These are phyloP conservation scores for Sphyrna mokarran DNA, from an alignment of 2,113 vertebrate species.

Conservation along the genomic window DNA sequence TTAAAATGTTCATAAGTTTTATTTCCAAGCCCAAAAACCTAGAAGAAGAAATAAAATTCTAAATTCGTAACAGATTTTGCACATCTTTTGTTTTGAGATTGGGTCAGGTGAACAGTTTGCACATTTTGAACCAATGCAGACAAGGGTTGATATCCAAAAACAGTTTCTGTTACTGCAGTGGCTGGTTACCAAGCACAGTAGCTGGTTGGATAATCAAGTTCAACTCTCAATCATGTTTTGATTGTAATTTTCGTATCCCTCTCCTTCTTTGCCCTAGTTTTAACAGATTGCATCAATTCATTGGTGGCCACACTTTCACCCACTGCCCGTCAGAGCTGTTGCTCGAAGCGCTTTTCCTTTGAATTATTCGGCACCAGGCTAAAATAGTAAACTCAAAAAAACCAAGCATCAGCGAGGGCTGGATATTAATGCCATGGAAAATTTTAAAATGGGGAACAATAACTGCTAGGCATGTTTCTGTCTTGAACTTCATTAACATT, in stretches of 20 bases:
- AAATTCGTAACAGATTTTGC: background rate
- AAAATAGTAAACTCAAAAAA: background rate
- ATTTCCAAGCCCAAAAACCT: slow-evolving; percentile 94
- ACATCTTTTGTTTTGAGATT: background rate
- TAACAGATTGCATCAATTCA: background rate
- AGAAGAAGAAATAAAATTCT: slow-evolving; percentile 36
- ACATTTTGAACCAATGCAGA: background rate
- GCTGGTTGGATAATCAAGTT: background rate
- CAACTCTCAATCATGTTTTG: background rate
- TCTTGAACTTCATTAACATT: background rate
- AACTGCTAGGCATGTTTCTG: background rate
- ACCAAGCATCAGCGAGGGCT: background rate
- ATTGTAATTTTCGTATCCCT: background rate
- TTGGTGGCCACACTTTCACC: background rate
- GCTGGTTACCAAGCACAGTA: background rate
- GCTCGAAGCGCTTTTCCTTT: background rate
- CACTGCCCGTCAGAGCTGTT: background rate
- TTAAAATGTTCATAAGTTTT: slow-evolving; percentile 98
- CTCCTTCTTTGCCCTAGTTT: background rate
- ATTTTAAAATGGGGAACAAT: too few species aligned
- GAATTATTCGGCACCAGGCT: background rate
- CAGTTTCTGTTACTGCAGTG: background rate
- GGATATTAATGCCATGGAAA: background rate
- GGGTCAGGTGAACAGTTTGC: background rate
- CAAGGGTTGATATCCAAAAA: background rate